phyloP scores from a whole-genome alignment of 2,888 invertebrate genomes.

The Carcina quercana region DNA sequence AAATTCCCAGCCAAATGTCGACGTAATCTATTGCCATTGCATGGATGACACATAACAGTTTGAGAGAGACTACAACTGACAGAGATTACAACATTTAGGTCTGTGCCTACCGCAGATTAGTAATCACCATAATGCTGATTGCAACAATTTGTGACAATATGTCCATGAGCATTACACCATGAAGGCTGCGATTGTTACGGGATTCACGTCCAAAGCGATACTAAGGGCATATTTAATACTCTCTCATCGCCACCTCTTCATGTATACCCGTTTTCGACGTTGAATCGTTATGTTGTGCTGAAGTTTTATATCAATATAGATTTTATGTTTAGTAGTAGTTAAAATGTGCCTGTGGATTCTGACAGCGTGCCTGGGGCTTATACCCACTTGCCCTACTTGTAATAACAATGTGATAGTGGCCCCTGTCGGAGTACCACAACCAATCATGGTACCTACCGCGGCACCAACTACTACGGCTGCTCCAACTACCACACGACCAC shows the following conservation, averaged over 20 bases:
- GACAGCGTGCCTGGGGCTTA: slow-evolving; percentile 61
- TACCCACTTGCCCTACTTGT: slow-evolving; percentile 45
- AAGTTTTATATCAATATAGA: not conserved
- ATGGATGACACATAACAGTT: no score
- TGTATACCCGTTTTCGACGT: slow-evolving; percentile 13
- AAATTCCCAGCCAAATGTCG: no score
- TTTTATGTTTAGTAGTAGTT: slow-evolving; percentile 3
- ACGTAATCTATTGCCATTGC: no score
- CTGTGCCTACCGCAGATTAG: slow-evolving; percentile 34
- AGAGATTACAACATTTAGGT: slow-evolving; percentile 35
- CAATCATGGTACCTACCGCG: slow-evolving; percentile 33
- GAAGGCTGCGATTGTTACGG: slow-evolving; percentile 67
- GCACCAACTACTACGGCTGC: slow-evolving; percentile 14
- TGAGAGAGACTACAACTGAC: no score
- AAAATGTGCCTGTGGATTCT: slow-evolving; percentile 71
- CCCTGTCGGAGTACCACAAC: slow-evolving; percentile 44
- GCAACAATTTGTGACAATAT: slow-evolving; percentile 62
- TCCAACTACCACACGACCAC: slow-evolving; percentile 18
- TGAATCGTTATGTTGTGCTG: not conserved
- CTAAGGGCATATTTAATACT: slow-evolving; percentile 61
- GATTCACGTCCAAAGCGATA: slow-evolving; percentile 55
- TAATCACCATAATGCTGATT: slow-evolving; percentile 61
- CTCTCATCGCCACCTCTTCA: slow-evolving; percentile 30
- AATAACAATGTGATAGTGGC: slow-evolving; percentile 36
- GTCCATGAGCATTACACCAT: slow-evolving; percentile 59